Evolutionary conservation across 1,140 invertebrate species (phyloP).

Genomic region (Apis dorsata): DNA sequence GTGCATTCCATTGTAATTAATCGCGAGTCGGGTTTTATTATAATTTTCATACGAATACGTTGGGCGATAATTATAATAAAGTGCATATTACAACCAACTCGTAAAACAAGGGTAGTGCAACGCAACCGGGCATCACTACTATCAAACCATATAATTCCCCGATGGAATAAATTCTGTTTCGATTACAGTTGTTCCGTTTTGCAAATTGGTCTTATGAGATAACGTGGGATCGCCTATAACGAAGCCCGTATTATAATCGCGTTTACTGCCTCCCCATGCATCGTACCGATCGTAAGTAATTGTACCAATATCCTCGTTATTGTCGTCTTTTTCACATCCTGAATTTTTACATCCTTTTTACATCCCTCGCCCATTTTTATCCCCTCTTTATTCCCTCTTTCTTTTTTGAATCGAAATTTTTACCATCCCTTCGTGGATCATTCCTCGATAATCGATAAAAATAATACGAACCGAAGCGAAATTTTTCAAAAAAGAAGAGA

Average conservation of each 20-base stretch:
- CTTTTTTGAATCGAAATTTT: too few species aligned
- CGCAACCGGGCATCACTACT: neutral
- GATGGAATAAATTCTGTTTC: constrained; percentile 39
- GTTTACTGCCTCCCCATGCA: neutral
- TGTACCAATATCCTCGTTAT: neutral
- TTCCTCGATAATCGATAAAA: too few species aligned
- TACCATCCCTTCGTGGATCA: too few species aligned
- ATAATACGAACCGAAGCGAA: too few species aligned
- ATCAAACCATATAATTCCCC: constrained; percentile 26
- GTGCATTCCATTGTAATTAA: neutral
- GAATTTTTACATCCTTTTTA: neutral
- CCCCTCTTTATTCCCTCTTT: too few species aligned
- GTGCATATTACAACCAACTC: neutral
- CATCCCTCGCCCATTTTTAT: too few species aligned
- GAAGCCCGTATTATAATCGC: neutral
- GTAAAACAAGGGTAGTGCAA: constrained; percentile 16
- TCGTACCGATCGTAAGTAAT: too few species aligned
- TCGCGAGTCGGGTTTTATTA: neutral
- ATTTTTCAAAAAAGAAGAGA: too few species aligned
- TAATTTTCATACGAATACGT: neutral
- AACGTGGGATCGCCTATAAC: constrained; percentile 25
- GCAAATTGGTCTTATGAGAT: constrained; percentile 49
- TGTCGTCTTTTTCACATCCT: neutral
- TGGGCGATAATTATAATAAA: constrained; percentile 29
- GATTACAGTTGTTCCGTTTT: constrained; percentile 38